A percentile compares a stretch with the other conserved stretches of the same genome.
Conservation (phyloP, 2,797 vertebrate genomes). For the Enteromius treurensis region DNA sequence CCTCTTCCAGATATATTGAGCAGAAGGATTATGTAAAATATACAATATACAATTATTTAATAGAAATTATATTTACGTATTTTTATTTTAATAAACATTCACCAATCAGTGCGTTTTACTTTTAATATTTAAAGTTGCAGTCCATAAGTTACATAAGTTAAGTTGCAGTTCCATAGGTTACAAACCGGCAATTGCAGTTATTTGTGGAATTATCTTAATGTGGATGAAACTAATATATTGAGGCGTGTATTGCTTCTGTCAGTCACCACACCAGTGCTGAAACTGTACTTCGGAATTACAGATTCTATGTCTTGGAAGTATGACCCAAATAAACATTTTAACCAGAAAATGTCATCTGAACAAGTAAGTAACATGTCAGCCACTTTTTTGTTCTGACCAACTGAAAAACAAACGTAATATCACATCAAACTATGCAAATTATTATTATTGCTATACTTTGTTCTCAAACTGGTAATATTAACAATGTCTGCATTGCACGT, state of each 20-base stretch:
- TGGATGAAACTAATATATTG: neutral
- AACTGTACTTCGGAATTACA: neutral
- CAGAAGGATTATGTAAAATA: neutral
- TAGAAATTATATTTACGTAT: neutral
- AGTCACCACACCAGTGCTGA: neutral
- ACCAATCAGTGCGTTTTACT: neutral
- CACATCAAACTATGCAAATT: neutral
- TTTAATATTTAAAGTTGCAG: neutral
- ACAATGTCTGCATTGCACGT: neutral
- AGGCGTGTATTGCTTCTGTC: neutral
- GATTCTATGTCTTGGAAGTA: neutral
- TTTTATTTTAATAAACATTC: neutral
- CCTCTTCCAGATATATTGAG: neutral
- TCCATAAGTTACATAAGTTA: too few species aligned
- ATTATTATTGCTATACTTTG: neutral
- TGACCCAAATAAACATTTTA: neutral
- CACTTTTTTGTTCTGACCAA: neutral
- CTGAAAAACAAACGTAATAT: neutral
- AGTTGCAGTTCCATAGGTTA: neutral
- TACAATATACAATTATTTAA: neutral
- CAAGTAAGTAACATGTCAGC: neutral
- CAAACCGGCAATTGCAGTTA: neutral
- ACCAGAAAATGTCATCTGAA: neutral
- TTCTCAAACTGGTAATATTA: neutral
- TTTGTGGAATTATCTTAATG: neutral